Evolutionary conservation across 2,888 invertebrate species (phyloP), one percentile per base, ranked within the genome.

Genomic region (Tribolium freemani): DNA sequence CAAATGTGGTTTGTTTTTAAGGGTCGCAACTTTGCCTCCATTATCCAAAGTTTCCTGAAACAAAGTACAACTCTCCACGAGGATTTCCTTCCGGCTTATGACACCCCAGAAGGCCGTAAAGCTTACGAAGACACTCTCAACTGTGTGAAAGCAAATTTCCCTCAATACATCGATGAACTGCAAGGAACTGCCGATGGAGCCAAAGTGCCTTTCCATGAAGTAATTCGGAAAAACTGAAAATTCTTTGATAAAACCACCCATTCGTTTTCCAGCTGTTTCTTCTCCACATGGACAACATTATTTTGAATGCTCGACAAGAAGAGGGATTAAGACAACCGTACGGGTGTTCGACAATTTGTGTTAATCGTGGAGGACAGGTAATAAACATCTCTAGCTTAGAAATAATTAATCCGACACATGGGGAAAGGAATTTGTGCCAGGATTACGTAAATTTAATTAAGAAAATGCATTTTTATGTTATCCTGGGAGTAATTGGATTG

Each of bases 161-260:
- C 96, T 0, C 93, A 95, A 80, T 96, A 96, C 82, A 88, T 96
- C 1, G 89, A 91, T 72, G 96, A 96, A 86, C 88, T 96, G 46
- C 91, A 94, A 83, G 96, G 96, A 5, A 90, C 93, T n/a, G 94
- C 96, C 5, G 94, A 95, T 82, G 96, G 96, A 0, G 92, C 96
- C 0, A 89, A 91, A 76, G 93, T 96, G 3, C 93, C 95, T 0
- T 96, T 96, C 84, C 87, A 94, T 78, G 93, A 94, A 90, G 96
- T 95, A 85, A 84, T 1, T 38, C 6, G 6, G 8, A 38, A 38
- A 38, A 38, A n/a, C 1, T n/a, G 2, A 38, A 38, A 38, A 38
- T 26, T 26, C 4, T 16, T 16, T 1, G 1, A 2, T 31, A 38
- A 8, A 38, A 38, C 8, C n/a, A 38, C 2, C 38, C 8, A 38